phyloP scores from a whole-genome alignment of 2,797 vertebrate species.

The Dendrocincla fuliginosa region DNA sequence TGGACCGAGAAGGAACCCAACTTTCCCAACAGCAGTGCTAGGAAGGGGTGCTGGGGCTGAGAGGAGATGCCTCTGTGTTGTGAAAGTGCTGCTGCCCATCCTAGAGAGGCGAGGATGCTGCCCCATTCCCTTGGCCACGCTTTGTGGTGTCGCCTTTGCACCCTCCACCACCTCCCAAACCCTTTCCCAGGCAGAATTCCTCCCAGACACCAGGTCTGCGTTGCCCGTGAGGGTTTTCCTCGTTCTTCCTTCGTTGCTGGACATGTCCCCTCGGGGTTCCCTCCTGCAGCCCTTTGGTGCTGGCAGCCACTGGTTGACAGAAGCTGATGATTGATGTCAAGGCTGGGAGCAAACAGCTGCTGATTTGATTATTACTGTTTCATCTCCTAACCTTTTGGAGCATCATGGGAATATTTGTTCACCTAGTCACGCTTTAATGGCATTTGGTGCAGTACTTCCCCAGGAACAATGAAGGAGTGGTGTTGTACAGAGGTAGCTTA shows the following conservation, averaged over 20 bases:
- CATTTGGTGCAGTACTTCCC: conserved; percentile 36
- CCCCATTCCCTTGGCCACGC: background rate
- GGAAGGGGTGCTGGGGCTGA: background rate
- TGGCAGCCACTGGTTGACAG: background rate
- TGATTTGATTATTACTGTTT: conserved; percentile 74
- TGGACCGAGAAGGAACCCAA: background rate
- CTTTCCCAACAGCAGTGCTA: fast-evolving
- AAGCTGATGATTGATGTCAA: conserved; percentile 65
- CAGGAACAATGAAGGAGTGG: background rate
- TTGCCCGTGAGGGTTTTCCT: background rate
- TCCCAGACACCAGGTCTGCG: background rate
- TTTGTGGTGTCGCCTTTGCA: background rate
- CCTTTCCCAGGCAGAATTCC: background rate
- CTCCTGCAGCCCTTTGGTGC: background rate
- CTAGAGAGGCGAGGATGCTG: background rate
- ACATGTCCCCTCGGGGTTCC: background rate
- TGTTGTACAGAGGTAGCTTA: background rate
- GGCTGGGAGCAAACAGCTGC: conserved; percentile 70
- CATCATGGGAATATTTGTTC: conserved; percentile 63
- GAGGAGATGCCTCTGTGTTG: background rate
- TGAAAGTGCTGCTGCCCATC: background rate
- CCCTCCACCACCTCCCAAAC: background rate
- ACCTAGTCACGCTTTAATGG: conserved; percentile 49
- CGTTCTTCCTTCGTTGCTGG: fast-evolving
- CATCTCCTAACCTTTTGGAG: conserved; percentile 71